These are phyloP conservation scores for Scartelaos histophorus DNA, from an alignment of 2,113 vertebrate species.

Conservation along the genomic window DNA sequence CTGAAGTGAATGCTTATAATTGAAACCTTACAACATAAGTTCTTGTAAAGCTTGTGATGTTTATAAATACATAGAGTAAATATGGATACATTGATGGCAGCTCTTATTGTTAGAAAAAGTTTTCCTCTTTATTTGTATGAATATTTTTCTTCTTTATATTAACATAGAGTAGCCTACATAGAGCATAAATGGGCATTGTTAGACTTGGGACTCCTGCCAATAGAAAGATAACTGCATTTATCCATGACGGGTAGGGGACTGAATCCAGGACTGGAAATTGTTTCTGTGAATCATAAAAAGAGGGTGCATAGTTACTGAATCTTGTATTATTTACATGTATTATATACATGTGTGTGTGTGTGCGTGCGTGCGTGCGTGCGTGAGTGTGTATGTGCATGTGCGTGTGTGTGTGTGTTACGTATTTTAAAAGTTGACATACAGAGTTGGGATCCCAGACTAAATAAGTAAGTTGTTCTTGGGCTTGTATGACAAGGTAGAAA, in stretches of 20 bases:
- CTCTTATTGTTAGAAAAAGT: background rate
- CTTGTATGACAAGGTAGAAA: conserved; percentile 86
- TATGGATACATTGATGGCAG: background rate
- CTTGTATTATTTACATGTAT: too few relatives aligned
- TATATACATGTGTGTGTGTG: too few relatives aligned
- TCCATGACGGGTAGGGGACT: conserved; percentile 77
- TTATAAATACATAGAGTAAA: background rate
- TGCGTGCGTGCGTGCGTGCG: too few relatives aligned
- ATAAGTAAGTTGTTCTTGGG: conserved; percentile 79
- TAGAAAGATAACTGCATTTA: conserved; percentile 78
- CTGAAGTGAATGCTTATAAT: too few relatives aligned
- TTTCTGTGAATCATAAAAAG: conserved; percentile 15
- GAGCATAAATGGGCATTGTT: conserved; percentile 72
- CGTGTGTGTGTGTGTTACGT: too few relatives aligned
- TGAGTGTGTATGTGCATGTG: too few relatives aligned
- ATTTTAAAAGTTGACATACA: conserved; percentile 80
- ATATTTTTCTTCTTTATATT: conserved; percentile 41
- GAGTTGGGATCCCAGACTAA: conserved; percentile 83
- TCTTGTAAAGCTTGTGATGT: too few relatives aligned
- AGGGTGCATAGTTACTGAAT: background rate
- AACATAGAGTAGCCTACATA: conserved; percentile 73
- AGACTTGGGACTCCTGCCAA: conserved; percentile 81
- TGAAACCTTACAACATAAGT: too few relatives aligned
- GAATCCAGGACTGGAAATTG: conserved; percentile 14
- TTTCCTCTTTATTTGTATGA: background rate